Evolutionary conservation across 2,888 invertebrate genomes (phyloP).

Genomic region (Aphidius colemani): DNA sequence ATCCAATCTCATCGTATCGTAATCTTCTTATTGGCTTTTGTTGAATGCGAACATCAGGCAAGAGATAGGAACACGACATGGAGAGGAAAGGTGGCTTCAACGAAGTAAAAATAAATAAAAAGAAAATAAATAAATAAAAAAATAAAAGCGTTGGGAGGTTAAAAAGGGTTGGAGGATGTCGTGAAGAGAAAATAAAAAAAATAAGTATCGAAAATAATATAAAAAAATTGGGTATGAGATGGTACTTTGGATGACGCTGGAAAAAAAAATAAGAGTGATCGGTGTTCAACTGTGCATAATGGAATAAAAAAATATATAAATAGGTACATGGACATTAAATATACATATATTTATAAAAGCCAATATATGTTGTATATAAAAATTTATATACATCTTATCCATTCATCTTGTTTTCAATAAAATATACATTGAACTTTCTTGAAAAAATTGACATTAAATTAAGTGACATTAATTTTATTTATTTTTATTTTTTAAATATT

Average conservation of each 20-base stretch:
- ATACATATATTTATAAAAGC: slow-evolving; percentile 2
- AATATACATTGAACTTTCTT: neutral
- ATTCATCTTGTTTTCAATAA: slow-evolving; percentile 42
- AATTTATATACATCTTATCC: slow-evolving; percentile 34
- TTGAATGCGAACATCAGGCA: slow-evolving; percentile 15
- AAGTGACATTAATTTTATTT: too few species aligned
- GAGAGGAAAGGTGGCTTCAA: too few species aligned
- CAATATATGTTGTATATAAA: neutral
- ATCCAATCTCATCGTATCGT: slow-evolving; percentile 36
- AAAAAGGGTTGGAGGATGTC: neutral
- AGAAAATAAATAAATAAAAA: too few species aligned
- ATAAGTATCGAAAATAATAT: neutral
- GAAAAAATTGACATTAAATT: too few species aligned
- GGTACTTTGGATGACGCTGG: slow-evolving; percentile 12
- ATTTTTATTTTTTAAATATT: too few species aligned
- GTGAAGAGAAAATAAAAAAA: slow-evolving; percentile 5
- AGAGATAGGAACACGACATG: too few species aligned
- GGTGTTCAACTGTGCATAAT: slow-evolving; percentile 2
- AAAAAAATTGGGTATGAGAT: slow-evolving; percentile 1
- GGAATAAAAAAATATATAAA: slow-evolving; percentile 14
- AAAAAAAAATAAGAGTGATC: slow-evolving; percentile 12
- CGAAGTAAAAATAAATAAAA: too few species aligned
- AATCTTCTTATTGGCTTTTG: slow-evolving; percentile 36
- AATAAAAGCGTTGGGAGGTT: neutral
- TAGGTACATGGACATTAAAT: neutral